A percentile compares a stretch with the other conserved stretches of the same genome.
phyloP scores from a whole-genome alignment of 2,113 vertebrate species.

The Vulpes vulpes region DNA sequence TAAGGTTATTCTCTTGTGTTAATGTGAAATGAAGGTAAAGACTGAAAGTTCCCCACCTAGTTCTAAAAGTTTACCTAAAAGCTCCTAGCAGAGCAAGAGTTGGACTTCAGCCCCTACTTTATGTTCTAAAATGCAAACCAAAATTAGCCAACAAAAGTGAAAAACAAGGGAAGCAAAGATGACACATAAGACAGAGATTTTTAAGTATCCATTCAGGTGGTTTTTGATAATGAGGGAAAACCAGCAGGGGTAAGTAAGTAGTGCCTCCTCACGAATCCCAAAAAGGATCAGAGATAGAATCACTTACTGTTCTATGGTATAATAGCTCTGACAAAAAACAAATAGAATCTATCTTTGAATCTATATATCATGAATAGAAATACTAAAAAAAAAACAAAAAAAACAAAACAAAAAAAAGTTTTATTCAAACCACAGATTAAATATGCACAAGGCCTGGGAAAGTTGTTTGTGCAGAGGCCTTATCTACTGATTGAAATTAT shows the following conservation, averaged over 20 bases:
- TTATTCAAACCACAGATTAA: neutral
- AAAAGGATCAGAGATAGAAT: neutral
- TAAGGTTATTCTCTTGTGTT: neutral
- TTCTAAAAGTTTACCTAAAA: neutral
- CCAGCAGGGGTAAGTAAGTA: neutral
- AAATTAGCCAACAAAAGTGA: neutral
- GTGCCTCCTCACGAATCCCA: neutral
- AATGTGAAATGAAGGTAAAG: neutral
- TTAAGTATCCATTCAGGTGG: neutral
- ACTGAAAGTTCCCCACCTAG: neutral
- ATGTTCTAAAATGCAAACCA: slow-evolving; percentile 10
- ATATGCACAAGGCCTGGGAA: neutral
- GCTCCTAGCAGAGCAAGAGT: neutral
- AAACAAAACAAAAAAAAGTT: neutral
- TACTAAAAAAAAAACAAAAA: neutral
- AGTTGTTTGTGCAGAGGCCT: neutral
- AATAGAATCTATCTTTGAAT: neutral
- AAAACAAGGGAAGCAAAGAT: neutral
- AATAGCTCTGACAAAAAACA: neutral
- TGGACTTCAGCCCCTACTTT: neutral
- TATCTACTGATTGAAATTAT: neutral
- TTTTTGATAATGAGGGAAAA: neutral
- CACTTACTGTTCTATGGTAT: neutral
- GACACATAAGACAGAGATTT: neutral
- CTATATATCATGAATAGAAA: neutral